These are phyloP conservation scores for Platyscapa corneri DNA, from an alignment of 1,140 invertebrate species.

Conservation along the genomic window DNA sequence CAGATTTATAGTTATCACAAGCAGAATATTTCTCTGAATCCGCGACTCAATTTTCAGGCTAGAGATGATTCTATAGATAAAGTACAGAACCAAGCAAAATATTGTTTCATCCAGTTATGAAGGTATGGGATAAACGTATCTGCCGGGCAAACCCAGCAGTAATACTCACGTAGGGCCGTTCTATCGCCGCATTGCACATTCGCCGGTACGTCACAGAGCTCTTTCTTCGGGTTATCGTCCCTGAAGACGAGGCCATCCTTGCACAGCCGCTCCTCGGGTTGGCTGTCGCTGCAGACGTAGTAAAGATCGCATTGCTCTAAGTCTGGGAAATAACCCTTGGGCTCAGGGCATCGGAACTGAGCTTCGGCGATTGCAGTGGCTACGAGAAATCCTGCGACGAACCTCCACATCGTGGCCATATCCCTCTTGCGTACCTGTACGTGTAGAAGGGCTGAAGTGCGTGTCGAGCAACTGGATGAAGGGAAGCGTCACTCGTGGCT, in stretches of 20 bases:
- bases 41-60: no score
- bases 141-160: no score
- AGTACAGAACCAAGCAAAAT: no score
- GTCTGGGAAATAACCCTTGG: constrained; percentile 85
- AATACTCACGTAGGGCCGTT: constrained; percentile 83
- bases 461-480: constrained; percentile 1
- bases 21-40: no score
- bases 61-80: no score
- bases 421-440: neutral
- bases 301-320: constrained; percentile 87
- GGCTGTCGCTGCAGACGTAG: constrained; percentile 82
- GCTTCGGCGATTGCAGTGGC: neutral
- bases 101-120: no score
- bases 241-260: constrained; percentile 89
- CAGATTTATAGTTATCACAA: no score
- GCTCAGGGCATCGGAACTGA: constrained; percentile 82
- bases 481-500: constrained; percentile 45
- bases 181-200: constrained; percentile 87
- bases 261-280: constrained; percentile 82
- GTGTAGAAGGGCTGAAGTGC: neutral
- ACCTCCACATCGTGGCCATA: constrained; percentile 1
- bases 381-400: neutral
- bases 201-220: constrained; percentile 85
- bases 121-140: no score
- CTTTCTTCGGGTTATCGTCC: constrained; percentile 83